Base-by-base conservation (phyloP, 2,113 vertebrate species). In the Pseudorhombus dupliciocellatus region DNA sequence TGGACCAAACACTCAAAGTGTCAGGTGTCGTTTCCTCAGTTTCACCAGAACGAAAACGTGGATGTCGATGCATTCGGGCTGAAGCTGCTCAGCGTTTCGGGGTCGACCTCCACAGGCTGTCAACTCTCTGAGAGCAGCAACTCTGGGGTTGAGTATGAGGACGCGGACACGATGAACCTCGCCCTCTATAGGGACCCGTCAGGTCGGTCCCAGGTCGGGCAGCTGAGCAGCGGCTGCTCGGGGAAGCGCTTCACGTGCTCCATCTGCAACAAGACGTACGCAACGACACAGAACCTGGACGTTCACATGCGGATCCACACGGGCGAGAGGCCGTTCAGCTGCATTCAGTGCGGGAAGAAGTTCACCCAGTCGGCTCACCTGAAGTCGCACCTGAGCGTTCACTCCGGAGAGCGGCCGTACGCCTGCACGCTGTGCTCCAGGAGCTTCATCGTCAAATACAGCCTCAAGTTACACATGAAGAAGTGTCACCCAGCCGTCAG, bases 341-440 rank as follows among this genome's bases (percentile, higher is more conserved):
- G 92, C 31, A 22, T 21, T 24, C 90, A 92, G 75, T 93, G 92
- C 30, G 90, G 91, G 2, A 93, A 92, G 56, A 90, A 85, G 59
- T 93, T 93, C 87, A 92, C 90, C 0, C 92, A 93, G 84, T 90
- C 91, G 20, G 90, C 90, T 0, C 92, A 93, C 79, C 89, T 93
- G 14, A 92, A 90, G 81, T 87, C 92, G 1, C 92, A 93, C 84
- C 66, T 82, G 66, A 93, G 81, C 70, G 84, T 93, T 2, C 93
- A 94, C 86, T 69, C 90, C 0, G 92, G 91, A 0, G 88, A 90
- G 75, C 84, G 92, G 30, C 91, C 92, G 0, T 86, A 81, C 60
- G 20, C 69, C 15, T 94, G 93, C 77, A n/a, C 51, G 1, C 16
- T 86, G 30, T 94, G 93, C 80, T 68, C 81, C 20, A 64, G 90